Conservation (phyloP, 2,888 invertebrate genomes). For the Acanthoscelides obtectus region DNA sequence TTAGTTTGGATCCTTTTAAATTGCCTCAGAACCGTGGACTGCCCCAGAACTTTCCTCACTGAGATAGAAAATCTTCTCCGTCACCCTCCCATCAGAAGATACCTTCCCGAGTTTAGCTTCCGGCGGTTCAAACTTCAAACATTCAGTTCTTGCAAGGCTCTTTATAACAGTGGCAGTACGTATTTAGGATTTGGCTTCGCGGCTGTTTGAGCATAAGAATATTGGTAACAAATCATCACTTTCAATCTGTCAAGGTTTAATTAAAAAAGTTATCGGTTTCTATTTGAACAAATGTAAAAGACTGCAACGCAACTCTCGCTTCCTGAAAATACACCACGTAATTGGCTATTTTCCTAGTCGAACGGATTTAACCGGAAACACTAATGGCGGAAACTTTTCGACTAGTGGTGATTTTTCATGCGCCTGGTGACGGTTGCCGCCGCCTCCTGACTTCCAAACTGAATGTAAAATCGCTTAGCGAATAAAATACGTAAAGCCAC, state of each 20-base stretch:
- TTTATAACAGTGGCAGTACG: too few relatives aligned
- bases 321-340: slow-evolving; percentile 25
- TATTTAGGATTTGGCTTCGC: too few relatives aligned
- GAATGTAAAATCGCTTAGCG: neutral
- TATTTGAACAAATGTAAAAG: neutral
- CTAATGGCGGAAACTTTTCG: slow-evolving; percentile 27
- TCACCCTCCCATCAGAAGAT: too few relatives aligned
- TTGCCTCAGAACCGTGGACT: too few relatives aligned
- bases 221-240: neutral
- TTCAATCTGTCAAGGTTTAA: neutral
- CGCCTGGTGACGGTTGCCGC: neutral
- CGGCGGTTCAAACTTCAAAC: too few relatives aligned
- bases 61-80: too few relatives aligned
- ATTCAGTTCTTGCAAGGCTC: too few relatives aligned
- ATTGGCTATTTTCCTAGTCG: slow-evolving; percentile 28
- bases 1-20: too few relatives aligned
- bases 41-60: too few relatives aligned
- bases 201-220: too few relatives aligned
- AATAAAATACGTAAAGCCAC: neutral
- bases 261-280: neutral
- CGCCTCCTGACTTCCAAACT: neutral
- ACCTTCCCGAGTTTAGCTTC: too few relatives aligned
- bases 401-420: neutral
- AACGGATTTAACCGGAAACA: slow-evolving; percentile 27
- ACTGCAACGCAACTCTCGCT: neutral